Base-by-base conservation (phyloP, 2,888 invertebrate species). In the Orchestes rusci region DNA sequence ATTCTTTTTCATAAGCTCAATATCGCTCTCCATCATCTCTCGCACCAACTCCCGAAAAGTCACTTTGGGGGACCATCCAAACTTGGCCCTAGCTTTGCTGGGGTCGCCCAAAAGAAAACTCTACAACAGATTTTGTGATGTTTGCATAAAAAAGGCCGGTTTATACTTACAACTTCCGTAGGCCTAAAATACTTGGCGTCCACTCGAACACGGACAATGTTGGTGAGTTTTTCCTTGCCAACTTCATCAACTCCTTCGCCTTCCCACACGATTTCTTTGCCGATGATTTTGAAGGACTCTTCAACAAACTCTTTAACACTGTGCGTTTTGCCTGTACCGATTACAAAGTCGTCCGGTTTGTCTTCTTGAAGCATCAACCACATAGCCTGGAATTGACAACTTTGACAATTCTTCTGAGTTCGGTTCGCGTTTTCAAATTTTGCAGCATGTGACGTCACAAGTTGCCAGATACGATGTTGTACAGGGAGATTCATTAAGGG, bases 361-460 rank as follows among this genome's bases (percentile, higher is more conserved):
- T 91, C 82, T 62, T 87, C 85, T 66, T 99, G 99, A 12, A 99
- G 75, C 92, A 99, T 99, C 66, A 94, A 71, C 96, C 97, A 99
- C 99, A 99, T 99, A 1, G 96, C 99, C 85, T 91, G 63, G 34
- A 57, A 23, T n/a, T n/a, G 10, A 23, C 10, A 7, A 7, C 23
- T 23, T 10, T 23, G 7, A 23, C n/a, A n/a, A n/a, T n/a, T n/a
- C 7, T 23, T 23, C 10, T 23, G 10, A 23, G 23, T n/a, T n/a
- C n/a, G n/a, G n/a, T n/a, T n/a, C n/a, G 23, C 23, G 23, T 23
- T 23, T 23, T 23, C 30, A 10, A 12, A 5, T 30, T 12, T 30
- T 30, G 5, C 12, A 4, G 12, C n/a, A n/a, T n/a, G n/a, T n/a
- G n/a, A n/a, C n/a, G n/a, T n/a, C n/a, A n/a, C n/a, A n/a, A n/a